Evolutionary conservation across 2,113 vertebrate genomes (phyloP).

Genomic region (Struthio camelus): DNA sequence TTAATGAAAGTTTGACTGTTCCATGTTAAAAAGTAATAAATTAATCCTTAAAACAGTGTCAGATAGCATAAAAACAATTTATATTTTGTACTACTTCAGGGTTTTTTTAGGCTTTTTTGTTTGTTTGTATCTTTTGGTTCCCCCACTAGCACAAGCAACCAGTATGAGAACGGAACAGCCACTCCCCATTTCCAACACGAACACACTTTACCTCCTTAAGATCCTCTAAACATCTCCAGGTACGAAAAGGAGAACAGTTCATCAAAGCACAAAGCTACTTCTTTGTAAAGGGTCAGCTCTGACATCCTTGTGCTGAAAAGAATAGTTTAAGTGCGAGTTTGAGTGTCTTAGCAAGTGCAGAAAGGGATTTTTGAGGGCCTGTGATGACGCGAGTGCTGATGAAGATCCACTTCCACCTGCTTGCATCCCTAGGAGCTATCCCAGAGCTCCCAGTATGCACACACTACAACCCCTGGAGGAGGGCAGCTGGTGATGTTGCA

Average conservation of each 20-base stretch:
- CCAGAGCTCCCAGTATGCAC: not conserved
- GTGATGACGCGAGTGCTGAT: not conserved
- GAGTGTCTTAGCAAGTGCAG: not conserved
- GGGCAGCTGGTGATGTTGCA: not conserved
- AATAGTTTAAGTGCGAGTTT: not conserved
- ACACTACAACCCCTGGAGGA: accelerated
- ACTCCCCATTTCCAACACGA: not conserved
- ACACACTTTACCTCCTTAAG: not conserved
- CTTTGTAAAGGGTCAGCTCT: not conserved
- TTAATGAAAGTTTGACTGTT: not conserved
- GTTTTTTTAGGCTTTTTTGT: not conserved
- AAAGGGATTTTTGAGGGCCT: not conserved
- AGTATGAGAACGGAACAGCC: not conserved
- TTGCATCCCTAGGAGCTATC: not conserved
- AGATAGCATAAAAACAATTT: not conserved
- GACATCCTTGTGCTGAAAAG: not conserved
- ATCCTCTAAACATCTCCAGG: not conserved
- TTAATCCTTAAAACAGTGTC: not conserved
- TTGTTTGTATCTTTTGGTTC: not conserved
- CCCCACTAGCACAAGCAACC: not conserved
- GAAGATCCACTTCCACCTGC: not conserved
- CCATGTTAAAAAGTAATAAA: not conserved
- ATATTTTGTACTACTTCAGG: not conserved
- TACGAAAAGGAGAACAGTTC: not conserved
- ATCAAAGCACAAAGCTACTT: not conserved